Conservation (phyloP, 2,113 vertebrate species). For the Limanda limanda region DNA sequence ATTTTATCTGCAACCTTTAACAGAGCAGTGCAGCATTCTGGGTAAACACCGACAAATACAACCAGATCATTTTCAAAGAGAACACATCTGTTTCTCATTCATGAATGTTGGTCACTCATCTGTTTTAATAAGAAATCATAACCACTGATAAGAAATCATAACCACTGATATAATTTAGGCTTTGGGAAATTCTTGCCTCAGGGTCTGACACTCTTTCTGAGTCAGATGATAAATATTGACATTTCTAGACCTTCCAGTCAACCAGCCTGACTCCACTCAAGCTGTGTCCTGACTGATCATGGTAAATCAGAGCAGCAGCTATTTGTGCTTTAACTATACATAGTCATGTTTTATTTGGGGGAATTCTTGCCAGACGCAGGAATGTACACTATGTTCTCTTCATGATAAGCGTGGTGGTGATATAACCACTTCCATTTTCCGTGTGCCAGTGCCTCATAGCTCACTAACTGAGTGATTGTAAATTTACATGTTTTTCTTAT, state of each 20-base stretch:
- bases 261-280: not conserved
- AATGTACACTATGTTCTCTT: not conserved
- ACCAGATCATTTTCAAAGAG: not conserved
- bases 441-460: not conserved
- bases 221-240: not conserved
- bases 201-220: not conserved
- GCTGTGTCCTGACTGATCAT: not conserved
- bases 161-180: not conserved
- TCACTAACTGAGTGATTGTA: not conserved
- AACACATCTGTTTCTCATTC: too few species aligned
- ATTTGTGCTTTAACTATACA: not conserved
- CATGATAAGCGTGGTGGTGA: not conserved
- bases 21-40: not conserved
- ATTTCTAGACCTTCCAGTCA: not conserved
- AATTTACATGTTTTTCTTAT: not conserved
- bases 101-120: too few species aligned
- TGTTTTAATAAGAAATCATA: not conserved
- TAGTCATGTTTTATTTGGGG: conserved; percentile 4
- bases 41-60: not conserved
- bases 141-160: not conserved
- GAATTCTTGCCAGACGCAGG: not conserved
- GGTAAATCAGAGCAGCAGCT: not conserved
- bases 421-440: not conserved
- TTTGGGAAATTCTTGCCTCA: not conserved
- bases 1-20: not conserved